phyloP scores from a whole-genome alignment of 2,888 invertebrate genomes.

The Timandra comae region DNA sequence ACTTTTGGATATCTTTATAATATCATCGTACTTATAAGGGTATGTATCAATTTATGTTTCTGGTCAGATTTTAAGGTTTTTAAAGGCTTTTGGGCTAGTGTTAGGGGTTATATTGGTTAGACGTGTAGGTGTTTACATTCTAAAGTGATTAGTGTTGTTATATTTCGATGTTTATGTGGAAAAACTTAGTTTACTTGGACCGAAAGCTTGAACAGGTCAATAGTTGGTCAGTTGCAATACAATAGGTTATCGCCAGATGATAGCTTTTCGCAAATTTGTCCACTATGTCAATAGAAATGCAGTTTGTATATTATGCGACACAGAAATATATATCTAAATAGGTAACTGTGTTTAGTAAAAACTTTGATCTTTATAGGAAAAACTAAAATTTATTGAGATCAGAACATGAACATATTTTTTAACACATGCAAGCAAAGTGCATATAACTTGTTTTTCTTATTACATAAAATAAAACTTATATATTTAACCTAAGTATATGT shows the following conservation, averaged over 20 bases:
- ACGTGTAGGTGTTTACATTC: conserved; percentile 7
- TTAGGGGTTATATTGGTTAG: neutral
- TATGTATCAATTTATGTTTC: conserved; percentile 67
- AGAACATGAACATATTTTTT: too few relatives aligned
- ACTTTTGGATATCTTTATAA: conserved; percentile 60
- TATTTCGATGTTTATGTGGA: too few relatives aligned
- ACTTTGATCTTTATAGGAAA: too few relatives aligned
- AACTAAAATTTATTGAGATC: too few relatives aligned
- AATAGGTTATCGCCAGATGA: conserved; percentile 62
- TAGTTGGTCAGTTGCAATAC: conserved; percentile 29
- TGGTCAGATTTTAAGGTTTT: conserved; percentile 38
- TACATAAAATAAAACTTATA: too few relatives aligned
- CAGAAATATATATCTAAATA: too few relatives aligned
- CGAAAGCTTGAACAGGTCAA: conserved; percentile 11
- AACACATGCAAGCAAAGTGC: too few relatives aligned
- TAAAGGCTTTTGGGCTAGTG: conserved; percentile 16
- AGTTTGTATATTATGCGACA: too few relatives aligned
- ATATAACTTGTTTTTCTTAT: too few relatives aligned
- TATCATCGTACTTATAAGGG: conserved; percentile 65
- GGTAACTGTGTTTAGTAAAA: too few relatives aligned
- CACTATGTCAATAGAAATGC: too few relatives aligned
- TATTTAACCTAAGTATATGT: too few relatives aligned
- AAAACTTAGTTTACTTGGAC: conserved; percentile 7
- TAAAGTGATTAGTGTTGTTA: conserved; percentile 7
- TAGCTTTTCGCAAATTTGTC: conserved; percentile 41